A percentile compares a stretch with the other conserved stretches of the same genome.
These are phyloP conservation scores for Hirundo rustica DNA, from an alignment of 2,797 vertebrate species.

Conservation along the genomic window DNA sequence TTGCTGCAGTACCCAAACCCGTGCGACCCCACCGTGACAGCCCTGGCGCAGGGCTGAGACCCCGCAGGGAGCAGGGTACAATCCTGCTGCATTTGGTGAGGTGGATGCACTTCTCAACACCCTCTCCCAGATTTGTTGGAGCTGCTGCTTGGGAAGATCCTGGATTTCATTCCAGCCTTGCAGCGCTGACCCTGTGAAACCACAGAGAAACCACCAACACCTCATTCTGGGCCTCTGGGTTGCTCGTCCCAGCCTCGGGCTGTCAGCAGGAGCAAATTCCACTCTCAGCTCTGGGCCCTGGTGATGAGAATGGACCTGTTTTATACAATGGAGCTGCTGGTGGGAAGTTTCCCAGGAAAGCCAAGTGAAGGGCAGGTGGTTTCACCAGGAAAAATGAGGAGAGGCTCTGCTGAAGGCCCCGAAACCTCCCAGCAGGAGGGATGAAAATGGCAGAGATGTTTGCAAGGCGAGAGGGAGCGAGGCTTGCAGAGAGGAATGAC, in stretches of 20 bases:
- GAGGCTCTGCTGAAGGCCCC: not conserved
- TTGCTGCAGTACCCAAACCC: not conserved
- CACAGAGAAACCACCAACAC: not conserved
- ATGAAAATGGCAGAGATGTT: not conserved
- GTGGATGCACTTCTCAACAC: not conserved
- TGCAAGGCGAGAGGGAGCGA: not conserved
- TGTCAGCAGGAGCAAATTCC: not conserved
- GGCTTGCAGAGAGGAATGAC: not conserved
- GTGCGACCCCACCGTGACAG: accelerated
- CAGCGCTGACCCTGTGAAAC: not conserved
- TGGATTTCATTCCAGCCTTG: not conserved
- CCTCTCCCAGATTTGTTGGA: not conserved
- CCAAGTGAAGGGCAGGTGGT: not conserved
- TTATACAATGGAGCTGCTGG: not conserved
- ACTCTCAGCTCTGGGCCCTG: not conserved
- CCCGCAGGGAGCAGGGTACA: not conserved
- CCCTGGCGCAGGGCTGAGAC: not conserved
- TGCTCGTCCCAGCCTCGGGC: not conserved
- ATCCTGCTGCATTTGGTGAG: not conserved
- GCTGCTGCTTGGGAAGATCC: not conserved
- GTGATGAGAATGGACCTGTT: not conserved
- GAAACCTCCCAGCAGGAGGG: not conserved
- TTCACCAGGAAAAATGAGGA: not conserved
- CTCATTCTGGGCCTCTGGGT: not conserved
- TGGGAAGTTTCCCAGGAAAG: not conserved